These are phyloP conservation scores for Uropsilus gracilis DNA, from an alignment of 2,113 vertebrate species.

Conservation along the genomic window DNA sequence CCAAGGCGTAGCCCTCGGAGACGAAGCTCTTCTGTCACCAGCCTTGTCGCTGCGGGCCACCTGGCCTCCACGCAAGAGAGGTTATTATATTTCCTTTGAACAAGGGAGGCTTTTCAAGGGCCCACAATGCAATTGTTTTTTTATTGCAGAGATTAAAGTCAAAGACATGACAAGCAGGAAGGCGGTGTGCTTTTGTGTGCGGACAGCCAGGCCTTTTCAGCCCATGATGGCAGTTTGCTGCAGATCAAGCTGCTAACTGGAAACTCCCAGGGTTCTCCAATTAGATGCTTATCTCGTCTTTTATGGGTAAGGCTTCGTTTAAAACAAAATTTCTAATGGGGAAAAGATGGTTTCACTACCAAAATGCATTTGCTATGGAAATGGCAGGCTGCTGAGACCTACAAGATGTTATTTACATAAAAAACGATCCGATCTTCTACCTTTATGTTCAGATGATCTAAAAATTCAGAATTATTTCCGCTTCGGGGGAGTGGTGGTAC, in stretches of 20 bases:
- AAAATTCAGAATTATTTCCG: slow-evolving; percentile 62
- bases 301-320: slow-evolving; percentile 56
- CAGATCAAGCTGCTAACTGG: slow-evolving; percentile 14
- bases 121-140: slow-evolving; percentile 79
- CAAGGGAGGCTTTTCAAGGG: slow-evolving; percentile 78
- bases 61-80: slow-evolving; percentile 73
- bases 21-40: slow-evolving; percentile 76
- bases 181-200: slow-evolving; percentile 73
- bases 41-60: slow-evolving; percentile 78
- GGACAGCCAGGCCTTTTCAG: slow-evolving; percentile 73
- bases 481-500: slow-evolving; percentile 20
- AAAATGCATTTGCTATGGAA: slow-evolving; percentile 65
- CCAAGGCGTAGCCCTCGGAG: slow-evolving; percentile 66
- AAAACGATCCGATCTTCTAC: slow-evolving; percentile 69
- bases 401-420: slow-evolving; percentile 55
- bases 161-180: slow-evolving; percentile 72
- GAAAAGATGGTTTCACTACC: slow-evolving; percentile 57
- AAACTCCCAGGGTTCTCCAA: slow-evolving; percentile 56
- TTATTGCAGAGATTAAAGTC: slow-evolving; percentile 79
- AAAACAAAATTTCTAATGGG: slow-evolving; percentile 63
- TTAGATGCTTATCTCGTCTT: slow-evolving; percentile 73
- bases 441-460: slow-evolving; percentile 53
- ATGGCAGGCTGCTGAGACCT: not conserved
- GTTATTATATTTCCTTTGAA: slow-evolving; percentile 84
- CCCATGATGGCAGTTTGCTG: slow-evolving; percentile 41